phyloP scores from a whole-genome alignment of 2,797 vertebrate species.

The Squalus acanthias region DNA sequence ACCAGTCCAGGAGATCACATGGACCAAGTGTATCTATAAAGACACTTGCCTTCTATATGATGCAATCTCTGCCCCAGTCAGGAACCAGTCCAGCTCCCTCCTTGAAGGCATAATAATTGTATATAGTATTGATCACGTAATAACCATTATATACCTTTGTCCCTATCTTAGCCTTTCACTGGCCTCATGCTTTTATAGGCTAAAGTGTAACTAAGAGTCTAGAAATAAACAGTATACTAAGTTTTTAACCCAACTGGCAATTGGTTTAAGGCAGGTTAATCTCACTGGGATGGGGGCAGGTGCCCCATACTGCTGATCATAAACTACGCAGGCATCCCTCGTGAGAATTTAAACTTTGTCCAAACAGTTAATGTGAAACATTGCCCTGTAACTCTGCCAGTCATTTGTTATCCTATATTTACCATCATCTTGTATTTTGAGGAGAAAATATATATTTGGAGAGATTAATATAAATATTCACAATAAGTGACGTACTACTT shows the following conservation, averaged over 20 bases:
- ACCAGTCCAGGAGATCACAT: background rate
- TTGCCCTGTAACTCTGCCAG: background rate
- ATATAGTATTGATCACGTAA: background rate
- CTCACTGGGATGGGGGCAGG: background rate
- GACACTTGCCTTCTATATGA: background rate
- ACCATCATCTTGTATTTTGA: background rate
- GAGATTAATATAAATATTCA: constrained; percentile 24
- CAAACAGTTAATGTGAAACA: background rate
- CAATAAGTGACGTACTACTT: background rate
- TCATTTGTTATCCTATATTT: constrained; percentile 10
- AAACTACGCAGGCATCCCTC: background rate
- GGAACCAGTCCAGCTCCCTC: background rate
- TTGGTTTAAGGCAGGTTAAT: background rate
- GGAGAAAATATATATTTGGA: constrained; percentile 8
- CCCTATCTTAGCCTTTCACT: background rate
- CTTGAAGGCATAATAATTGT: background rate
- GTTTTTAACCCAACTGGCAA: background rate
- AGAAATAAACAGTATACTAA: background rate
- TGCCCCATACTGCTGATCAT: background rate
- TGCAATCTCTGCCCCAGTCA: background rate
- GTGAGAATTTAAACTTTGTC: background rate
- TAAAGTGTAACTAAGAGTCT: background rate
- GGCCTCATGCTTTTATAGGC: background rate
- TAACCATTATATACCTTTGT: background rate
- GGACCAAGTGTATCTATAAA: background rate